Evolutionary conservation across 1,140 invertebrate species (phyloP).

Genomic region (Leptinotarsa texana): DNA sequence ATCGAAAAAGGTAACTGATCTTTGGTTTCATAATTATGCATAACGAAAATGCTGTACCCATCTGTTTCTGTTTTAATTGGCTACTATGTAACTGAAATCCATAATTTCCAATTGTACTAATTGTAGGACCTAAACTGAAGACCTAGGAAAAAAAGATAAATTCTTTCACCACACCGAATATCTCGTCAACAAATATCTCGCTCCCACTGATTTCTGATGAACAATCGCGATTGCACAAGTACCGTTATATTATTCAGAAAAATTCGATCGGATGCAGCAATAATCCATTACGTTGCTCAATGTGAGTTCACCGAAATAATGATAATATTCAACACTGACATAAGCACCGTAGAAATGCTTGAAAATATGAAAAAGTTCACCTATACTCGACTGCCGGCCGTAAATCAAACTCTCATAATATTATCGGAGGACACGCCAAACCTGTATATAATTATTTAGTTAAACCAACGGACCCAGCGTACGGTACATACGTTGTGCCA

Average conservation of each 20-base stretch:
- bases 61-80: too few relatives aligned
- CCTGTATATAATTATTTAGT: constrained; percentile 4
- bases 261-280: not conserved
- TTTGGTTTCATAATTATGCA: too few relatives aligned
- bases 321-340: not conserved
- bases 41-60: too few relatives aligned
- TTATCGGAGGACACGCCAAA: not conserved
- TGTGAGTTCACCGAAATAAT: not conserved
- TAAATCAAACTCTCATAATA: constrained; percentile 9
- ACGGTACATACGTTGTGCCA: not conserved
- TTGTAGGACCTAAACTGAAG: too few relatives aligned
- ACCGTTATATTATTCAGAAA: not conserved
- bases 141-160: not conserved
- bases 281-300: not conserved
- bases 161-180: not conserved
- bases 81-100: too few relatives aligned
- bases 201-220: not conserved
- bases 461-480: not conserved
- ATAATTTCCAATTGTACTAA: too few relatives aligned
- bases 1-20: too few relatives aligned
- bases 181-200: too few relatives aligned
- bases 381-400: not conserved
- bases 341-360: not conserved
- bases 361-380: constrained; percentile 1
- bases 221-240: not conserved